A percentile compares a stretch with the other conserved stretches of the same genome.
Evolutionary conservation across 2,888 invertebrate genomes (phyloP).

Genomic region (Ectropis crepuscularia): DNA sequence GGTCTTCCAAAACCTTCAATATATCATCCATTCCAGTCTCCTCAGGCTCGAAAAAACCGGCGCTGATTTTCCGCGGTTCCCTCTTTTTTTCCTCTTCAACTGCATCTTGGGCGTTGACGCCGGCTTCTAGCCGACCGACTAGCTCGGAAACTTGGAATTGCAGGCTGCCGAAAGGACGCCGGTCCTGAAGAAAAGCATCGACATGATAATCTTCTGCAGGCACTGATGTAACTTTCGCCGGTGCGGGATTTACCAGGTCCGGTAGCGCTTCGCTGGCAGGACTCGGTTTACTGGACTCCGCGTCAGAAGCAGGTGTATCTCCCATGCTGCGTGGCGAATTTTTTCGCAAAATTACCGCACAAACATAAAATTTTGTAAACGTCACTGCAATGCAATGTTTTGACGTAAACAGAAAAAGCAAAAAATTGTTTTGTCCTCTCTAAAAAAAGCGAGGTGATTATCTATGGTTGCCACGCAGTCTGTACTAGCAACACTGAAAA

Average conservation of each 20-base stretch:
- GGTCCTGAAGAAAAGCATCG: constrained; percentile 75
- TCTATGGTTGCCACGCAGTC: constrained; percentile 23
- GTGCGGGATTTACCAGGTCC: constrained; percentile 61
- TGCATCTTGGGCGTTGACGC: constrained; percentile 78
- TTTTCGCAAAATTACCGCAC: constrained; percentile 59
- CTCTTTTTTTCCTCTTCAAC: constrained; percentile 71
- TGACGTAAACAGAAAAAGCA: constrained; percentile 55
- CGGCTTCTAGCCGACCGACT: constrained; percentile 88
- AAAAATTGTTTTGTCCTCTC: constrained; percentile 31
- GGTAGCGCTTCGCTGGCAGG: constrained; percentile 57
- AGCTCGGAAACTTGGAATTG: constrained; percentile 91
- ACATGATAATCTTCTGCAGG: constrained; percentile 22
- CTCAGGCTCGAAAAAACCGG: constrained; percentile 82
- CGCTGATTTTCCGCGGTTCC: constrained; percentile 78
- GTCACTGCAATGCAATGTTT: constrained; percentile 78
- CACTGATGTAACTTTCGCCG: constrained; percentile 26
- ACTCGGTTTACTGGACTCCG: constrained; percentile 66
- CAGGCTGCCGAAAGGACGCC: constrained; percentile 86
- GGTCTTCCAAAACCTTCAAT: constrained; percentile 82
- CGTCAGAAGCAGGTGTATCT: constrained; percentile 72
- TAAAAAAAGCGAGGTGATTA: constrained; percentile 24
- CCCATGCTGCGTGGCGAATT: constrained; percentile 80
- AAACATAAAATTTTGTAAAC: constrained; percentile 80
- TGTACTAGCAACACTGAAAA: constrained; percentile 2
- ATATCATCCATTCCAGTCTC: constrained; percentile 86